These are phyloP conservation scores for Heteromurus nitidus DNA, from an alignment of 2,888 invertebrate species.

Conservation along the genomic window DNA sequence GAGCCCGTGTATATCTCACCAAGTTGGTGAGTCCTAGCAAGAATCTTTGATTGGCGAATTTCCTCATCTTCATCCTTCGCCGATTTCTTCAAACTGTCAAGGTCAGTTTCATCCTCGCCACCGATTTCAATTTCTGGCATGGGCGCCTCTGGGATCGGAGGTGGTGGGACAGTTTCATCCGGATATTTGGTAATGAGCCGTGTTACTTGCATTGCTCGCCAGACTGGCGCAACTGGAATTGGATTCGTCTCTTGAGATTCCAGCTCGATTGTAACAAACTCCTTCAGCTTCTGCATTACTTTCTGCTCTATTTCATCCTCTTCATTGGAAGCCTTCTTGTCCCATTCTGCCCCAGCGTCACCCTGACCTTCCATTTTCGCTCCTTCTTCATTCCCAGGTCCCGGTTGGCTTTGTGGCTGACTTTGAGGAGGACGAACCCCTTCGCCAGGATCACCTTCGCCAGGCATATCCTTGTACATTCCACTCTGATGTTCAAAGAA, in stretches of 20 bases:
- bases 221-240: slow-evolving; percentile 77
- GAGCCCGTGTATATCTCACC: slow-evolving; percentile 68
- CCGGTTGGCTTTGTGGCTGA: neutral
- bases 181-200: slow-evolving; percentile 76
- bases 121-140: slow-evolving; percentile 46
- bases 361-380: slow-evolving; percentile 77
- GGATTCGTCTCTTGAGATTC: slow-evolving; percentile 49
- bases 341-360: slow-evolving; percentile 74
- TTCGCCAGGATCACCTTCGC: slow-evolving; percentile 30
- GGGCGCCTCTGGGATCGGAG: slow-evolving; percentile 69
- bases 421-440: neutral
- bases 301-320: slow-evolving; percentile 35
- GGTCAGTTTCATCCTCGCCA: slow-evolving; percentile 37
- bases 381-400: slow-evolving; percentile 73
- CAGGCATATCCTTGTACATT: neutral
- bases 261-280: slow-evolving; percentile 51
- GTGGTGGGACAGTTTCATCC: slow-evolving; percentile 72
- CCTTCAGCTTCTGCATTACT: slow-evolving; percentile 40
- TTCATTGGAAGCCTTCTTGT: too few species aligned
- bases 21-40: slow-evolving; percentile 69
- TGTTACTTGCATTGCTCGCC: slow-evolving; percentile 83
- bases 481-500: neutral
- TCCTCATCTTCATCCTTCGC: slow-evolving; percentile 59
- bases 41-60: slow-evolving; percentile 59
- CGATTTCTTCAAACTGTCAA: slow-evolving; percentile 39